phyloP scores from a whole-genome alignment of 2,888 invertebrate species.

The Philopedon plagiatum region DNA sequence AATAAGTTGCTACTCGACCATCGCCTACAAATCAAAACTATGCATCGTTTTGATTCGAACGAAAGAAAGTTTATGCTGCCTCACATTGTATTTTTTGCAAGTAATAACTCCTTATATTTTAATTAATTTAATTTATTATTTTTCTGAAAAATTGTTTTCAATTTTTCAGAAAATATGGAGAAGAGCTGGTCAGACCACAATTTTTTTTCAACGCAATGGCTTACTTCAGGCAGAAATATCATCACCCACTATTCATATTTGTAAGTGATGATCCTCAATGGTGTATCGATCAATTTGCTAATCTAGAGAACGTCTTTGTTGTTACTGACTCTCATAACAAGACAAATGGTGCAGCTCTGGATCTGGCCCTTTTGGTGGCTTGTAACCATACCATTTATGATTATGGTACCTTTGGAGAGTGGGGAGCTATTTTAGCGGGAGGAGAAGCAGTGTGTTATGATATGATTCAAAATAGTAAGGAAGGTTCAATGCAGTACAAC shows the following conservation, averaged over 20 bases:
- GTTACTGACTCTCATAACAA: conserved; percentile 60
- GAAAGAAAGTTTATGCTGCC: too few species aligned
- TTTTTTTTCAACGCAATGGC: conserved; percentile 69
- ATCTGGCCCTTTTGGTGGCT: conserved; percentile 69
- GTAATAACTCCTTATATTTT: too few species aligned
- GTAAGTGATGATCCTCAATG: conserved; percentile 70
- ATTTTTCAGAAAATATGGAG: conserved; percentile 64
- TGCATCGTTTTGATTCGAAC: too few species aligned
- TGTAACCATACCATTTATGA: conserved; percentile 72
- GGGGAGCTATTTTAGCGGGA: conserved; percentile 71
- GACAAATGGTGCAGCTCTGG: conserved; percentile 66
- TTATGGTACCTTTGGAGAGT: conserved; percentile 71
- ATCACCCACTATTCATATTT: conserved; percentile 66
- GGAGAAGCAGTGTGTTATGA: conserved; percentile 70
- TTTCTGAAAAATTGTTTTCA: too few species aligned
- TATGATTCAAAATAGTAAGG: conserved; percentile 66
- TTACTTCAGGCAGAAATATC: conserved; percentile 67
- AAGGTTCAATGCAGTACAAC: conserved; percentile 66
- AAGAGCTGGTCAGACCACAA: conserved; percentile 63
- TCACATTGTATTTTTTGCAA: too few species aligned
- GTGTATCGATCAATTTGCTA: conserved; percentile 66
- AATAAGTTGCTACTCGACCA: too few species aligned
- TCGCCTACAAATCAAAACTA: too few species aligned
- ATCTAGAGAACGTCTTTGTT: conserved; percentile 65
- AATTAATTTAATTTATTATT: too few species aligned